Conservation (phyloP, 2,113 vertebrate genomes). For the Calypte anna region DNA sequence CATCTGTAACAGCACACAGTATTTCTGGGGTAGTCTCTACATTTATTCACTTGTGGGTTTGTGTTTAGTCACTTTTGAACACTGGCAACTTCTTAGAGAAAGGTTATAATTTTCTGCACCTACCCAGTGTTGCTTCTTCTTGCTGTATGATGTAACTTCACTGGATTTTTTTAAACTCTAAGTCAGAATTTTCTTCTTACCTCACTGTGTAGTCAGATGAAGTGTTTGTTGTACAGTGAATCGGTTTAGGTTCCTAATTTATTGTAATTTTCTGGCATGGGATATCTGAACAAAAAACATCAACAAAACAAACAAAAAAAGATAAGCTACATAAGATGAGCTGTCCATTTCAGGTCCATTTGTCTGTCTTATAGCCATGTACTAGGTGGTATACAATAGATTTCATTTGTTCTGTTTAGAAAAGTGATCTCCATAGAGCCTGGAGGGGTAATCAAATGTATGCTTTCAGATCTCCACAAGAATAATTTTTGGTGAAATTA, state of each 20-base stretch:
- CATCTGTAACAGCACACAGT: rapidly evolving
- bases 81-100: neutral
- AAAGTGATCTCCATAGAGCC: rapidly evolving
- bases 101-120: neutral
- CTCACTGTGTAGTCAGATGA: neutral
- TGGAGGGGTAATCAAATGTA: neutral
- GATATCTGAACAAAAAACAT: neutral
- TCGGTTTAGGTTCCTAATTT: neutral
- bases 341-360: neutral
- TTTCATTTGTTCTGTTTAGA: neutral
- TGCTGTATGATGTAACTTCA: neutral
- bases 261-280: neutral
- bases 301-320: neutral
- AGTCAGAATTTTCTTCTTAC: neutral
- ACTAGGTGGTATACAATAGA: neutral
- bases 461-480: neutral
- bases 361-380: neutral
- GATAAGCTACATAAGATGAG: neutral
- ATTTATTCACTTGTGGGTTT: neutral
- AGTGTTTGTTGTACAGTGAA: neutral
- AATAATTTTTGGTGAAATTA: neutral
- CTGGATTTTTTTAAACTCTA: neutral
- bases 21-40: neutral
- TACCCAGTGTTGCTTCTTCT: neutral
- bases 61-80: neutral